Base-by-base conservation (phyloP, 2,113 vertebrate species). In the Ivindomyrus marchei region DNA sequence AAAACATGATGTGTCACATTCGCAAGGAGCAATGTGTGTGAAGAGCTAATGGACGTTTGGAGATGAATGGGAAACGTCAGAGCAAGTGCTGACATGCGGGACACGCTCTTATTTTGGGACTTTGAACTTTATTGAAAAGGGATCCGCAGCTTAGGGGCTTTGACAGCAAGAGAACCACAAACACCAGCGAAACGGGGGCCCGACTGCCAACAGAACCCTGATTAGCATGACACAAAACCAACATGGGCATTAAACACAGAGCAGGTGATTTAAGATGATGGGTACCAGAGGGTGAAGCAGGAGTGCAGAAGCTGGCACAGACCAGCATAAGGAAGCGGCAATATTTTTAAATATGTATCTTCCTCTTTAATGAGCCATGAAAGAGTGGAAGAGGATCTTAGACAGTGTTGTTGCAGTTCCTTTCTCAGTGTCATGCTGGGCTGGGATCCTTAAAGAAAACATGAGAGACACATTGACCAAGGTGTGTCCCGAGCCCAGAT, bases 401-500 rank as follows among this genome's bases (percentile, higher is more conserved):
- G 66, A 24, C 27, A 7, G 49, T 36, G 24, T 49, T 31, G 46
- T 36, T 74, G 42, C 46, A 74, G 45, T 47, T 74, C 3, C 62
- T 27, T 31, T 84, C 49, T 83, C 49, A 83, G 49, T 24, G 47
- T 84, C 74, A 31, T 45, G 19, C 74, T 84, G 49, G 74, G 27
- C 50, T 83, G 49, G 17, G 74, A 49, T 83, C 36, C 49, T 56
- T 49, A 83, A 7, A 36, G 53, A 47, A 47, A 90, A 85, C 89
- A 85, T 21, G 83, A 66, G 87, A 89, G 52, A 90, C 90, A 91
- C 89, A 91, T 90, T 90, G 93, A 93, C 91, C 46, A 93, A 94
- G 95, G 94, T 94, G 95, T 96, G 95, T 95, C 95, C 45, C 58
- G 19, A 0, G 88, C 91, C 92, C 94, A 94, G 92, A 94, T 93